Evolutionary conservation across 1,140 invertebrate species (phyloP), one percentile per base, ranked within the genome.

Genomic region (Euwallacea similis): DNA sequence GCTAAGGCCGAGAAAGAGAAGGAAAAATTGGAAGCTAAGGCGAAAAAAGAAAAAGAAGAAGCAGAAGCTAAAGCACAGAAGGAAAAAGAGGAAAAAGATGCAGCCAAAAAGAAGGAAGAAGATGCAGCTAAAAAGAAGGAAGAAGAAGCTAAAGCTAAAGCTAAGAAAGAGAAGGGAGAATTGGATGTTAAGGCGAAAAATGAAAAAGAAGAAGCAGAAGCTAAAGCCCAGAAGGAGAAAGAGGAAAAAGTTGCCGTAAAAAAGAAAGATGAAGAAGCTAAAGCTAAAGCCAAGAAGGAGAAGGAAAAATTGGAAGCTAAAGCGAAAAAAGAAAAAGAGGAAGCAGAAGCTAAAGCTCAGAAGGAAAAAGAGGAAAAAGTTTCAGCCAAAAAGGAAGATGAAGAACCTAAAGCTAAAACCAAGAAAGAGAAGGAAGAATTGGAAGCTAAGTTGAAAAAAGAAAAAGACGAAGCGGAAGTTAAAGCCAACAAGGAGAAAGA

Each of bases 191-290:
- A 13, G n/a, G 4, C 58, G 10, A 69, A 54, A 67, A 72, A 11
- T 2, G 59, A 63, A 70, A 73, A 76, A 72, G 61, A 73, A 71
- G 73, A 73, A 68, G 68, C 69, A 59, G 63, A 79, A 73, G 66
- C 58, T 8, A 60, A 42, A 60, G 15, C 54, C 11, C 8, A 4
- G 54, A 2, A 75, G 56, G 67, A 72, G 70, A 33, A 33, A 33
- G 70, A 73, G 53, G 56, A 76, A 72, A 62, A 76, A 44, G 71
- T 74, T 71, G 71, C 65, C 50, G 66, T 71, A 33, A 72, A 72
- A 63, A 69, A 69, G 41, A 73, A 77, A 58, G 46, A 73, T 56
- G 56, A 77, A 58, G 71, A 75, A 50, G 62, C 77, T 42, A 69
- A 66, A 21, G 58, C 21, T 2, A 61, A 61, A 42, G 58, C 74